These are phyloP conservation scores for Eristalinus sepulchralis DNA, from an alignment of 2,888 invertebrate species.

Conservation along the genomic window DNA sequence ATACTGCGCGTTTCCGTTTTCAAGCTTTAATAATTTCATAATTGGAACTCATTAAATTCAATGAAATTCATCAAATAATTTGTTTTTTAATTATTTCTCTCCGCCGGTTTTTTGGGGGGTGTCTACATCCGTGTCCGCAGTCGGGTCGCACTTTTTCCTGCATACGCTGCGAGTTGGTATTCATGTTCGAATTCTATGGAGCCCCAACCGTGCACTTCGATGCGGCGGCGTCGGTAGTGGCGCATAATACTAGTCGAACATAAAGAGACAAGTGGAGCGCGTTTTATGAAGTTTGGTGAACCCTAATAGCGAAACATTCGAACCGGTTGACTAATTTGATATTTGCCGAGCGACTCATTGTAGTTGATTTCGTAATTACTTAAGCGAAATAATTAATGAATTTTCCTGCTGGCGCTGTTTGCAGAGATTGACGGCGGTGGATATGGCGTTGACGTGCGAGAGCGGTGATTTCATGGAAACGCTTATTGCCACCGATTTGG, in stretches of 20 bases:
- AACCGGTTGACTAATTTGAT: slow-evolving; percentile 41
- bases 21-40: not conserved
- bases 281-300: not conserved
- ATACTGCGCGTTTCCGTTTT: not conserved
- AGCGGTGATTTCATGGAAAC: slow-evolving; percentile 24
- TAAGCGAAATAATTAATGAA: slow-evolving; percentile 61
- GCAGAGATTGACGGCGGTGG: not conserved
- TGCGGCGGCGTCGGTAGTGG: no score
- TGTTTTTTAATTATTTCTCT: not conserved
- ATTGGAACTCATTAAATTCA: not conserved
- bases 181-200: not conserved
- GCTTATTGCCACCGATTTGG: slow-evolving; percentile 14
- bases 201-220: not conserved
- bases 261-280: not conserved
- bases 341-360: slow-evolving; percentile 19
- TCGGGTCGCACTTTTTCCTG: not conserved
- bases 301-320: not conserved
- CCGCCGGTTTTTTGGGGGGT: no score
- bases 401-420: slow-evolving; percentile 33
- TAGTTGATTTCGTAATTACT: slow-evolving; percentile 57
- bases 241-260: not conserved
- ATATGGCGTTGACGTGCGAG: not conserved
- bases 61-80: not conserved
- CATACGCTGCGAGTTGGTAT: not conserved
- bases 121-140: no score